Percentiles rank a stretch among this genome's conserved stretches.
These are phyloP conservation scores for Tachycineta bicolor DNA, from an alignment of 2,113 vertebrate genomes.

Conservation along the genomic window DNA sequence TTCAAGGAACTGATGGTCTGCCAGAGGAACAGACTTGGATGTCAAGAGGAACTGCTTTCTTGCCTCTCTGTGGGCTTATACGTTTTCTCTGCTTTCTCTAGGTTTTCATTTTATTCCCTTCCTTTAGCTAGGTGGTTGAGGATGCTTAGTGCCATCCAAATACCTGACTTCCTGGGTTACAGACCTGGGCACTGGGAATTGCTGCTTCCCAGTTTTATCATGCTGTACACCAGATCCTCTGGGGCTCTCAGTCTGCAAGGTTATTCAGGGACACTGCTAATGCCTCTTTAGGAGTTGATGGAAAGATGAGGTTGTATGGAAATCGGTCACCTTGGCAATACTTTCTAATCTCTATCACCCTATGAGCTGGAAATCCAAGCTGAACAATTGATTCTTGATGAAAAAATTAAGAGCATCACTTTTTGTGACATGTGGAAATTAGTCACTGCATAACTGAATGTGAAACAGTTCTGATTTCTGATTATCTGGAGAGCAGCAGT, in stretches of 20 bases:
- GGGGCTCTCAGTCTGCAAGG: conserved; percentile 3
- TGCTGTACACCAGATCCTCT: not conserved
- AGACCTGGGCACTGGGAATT: not conserved
- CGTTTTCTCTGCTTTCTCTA: not conserved
- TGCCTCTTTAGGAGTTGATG: conserved; percentile 16
- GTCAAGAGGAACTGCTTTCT: not conserved
- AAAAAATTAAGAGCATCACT: conserved; percentile 65
- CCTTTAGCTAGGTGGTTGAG: not conserved
- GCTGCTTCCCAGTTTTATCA: not conserved
- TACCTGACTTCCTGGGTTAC: not conserved
- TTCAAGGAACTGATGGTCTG: not conserved
- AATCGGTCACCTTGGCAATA: conserved; percentile 58
- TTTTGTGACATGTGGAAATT: conserved; percentile 62
- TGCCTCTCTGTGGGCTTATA: not conserved
- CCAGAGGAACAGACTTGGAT: not conserved
- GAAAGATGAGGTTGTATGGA: conserved; percentile 56
- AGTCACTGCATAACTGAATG: conserved; percentile 58
- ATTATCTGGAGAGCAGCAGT: not conserved
- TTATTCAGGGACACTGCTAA: conserved; percentile 42
- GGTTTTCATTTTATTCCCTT: not conserved
- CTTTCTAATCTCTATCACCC: conserved; percentile 41
- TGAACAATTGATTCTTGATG: conserved; percentile 64
- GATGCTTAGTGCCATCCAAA: not conserved
- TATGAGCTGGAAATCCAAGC: conserved; percentile 49
- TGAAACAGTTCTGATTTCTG: conserved; percentile 46